A percentile compares a stretch with the other conserved stretches of the same genome.
Conservation (phyloP, 2,113 vertebrate genomes). For the Aythya baeri region DNA sequence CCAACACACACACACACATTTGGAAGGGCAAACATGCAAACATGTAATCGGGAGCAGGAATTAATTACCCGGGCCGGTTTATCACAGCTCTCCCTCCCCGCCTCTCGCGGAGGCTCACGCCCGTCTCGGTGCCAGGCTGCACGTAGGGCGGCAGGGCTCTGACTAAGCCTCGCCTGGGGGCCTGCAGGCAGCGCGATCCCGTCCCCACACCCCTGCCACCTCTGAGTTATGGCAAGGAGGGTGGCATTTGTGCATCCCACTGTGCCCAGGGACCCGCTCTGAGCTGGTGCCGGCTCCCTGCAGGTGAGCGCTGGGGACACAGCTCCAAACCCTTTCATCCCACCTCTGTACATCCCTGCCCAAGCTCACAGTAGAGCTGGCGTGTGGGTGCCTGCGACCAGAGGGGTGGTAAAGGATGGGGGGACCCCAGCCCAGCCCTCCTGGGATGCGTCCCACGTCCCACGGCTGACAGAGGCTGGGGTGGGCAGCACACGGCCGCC, state of each 20-base stretch:
- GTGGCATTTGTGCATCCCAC: neutral
- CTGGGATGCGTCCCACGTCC: neutral
- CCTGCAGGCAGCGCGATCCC: neutral
- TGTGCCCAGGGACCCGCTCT: fast-evolving
- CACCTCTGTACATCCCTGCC: neutral
- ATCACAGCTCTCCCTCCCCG: neutral
- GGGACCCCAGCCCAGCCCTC: neutral
- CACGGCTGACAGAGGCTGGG: neutral
- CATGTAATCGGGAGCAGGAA: constrained; percentile 14
- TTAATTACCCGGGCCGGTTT: neutral
- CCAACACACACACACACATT: neutral
- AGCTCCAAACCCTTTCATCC: neutral
- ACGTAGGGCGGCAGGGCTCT: neutral
- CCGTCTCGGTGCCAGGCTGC: neutral
- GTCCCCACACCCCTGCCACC: neutral
- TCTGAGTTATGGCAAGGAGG: neutral
- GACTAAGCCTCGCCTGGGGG: neutral
- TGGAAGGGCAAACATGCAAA: neutral
- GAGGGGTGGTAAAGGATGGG: neutral
- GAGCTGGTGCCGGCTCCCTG: neutral
- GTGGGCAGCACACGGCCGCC: neutral
- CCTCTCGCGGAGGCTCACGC: neutral
- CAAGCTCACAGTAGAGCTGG: neutral
- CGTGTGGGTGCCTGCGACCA: fast-evolving
- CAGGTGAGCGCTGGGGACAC: fast-evolving